Conservation (phyloP, 2,113 vertebrate species). For the Cochlearius cochlearius region DNA sequence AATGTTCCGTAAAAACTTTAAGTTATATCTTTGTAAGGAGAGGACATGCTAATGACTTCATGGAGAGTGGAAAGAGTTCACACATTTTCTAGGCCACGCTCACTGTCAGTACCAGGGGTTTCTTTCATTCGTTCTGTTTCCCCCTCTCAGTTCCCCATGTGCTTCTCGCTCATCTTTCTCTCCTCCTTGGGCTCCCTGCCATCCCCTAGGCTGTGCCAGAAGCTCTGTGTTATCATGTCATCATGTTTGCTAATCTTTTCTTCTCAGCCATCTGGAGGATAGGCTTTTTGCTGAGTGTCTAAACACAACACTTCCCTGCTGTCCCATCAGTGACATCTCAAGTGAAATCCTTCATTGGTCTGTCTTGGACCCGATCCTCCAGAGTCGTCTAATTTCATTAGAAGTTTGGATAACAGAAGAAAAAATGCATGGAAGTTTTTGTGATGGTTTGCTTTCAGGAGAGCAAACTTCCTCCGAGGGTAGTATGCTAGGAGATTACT, state of each 20-base stretch:
- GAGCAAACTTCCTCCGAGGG: background rate
- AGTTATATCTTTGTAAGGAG: background rate
- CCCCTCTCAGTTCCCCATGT: rapidly evolving
- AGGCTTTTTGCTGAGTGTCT: background rate
- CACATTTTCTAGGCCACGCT: background rate
- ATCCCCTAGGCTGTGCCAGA: background rate
- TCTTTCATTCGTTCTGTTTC: background rate
- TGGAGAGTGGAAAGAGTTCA: background rate
- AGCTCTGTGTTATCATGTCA: background rate
- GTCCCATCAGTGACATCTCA: background rate
- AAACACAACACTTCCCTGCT: background rate
- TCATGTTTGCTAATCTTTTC: conserved; percentile 2
- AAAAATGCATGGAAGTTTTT: background rate
- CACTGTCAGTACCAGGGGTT: background rate
- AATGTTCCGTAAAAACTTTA: background rate
- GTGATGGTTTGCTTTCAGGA: background rate
- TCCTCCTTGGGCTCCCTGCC: background rate
- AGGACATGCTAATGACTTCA: background rate
- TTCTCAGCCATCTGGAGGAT: conserved; percentile 13
- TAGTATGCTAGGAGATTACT: background rate
- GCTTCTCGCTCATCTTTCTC: background rate
- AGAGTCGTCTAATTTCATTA: background rate
- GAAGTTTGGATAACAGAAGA: background rate
- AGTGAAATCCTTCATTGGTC: background rate
- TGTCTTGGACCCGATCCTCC: background rate